Evolutionary conservation across 2,888 invertebrate species (phyloP).

Genomic region (Protodeltote pygarga): DNA sequence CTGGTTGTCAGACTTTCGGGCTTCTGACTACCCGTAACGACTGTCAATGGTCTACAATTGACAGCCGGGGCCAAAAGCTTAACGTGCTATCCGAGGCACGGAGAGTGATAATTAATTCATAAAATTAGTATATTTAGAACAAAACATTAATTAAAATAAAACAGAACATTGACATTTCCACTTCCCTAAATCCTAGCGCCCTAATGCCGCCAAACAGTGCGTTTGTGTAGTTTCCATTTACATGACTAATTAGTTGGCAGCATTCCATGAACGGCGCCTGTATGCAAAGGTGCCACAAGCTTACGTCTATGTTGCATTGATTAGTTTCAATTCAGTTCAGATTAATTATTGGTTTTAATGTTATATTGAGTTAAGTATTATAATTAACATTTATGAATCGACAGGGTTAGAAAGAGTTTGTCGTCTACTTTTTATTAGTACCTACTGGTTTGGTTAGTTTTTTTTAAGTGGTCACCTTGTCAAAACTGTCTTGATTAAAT

Average conservation of each 20-base stretch:
- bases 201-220: conserved; percentile 54
- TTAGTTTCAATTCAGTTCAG: conserved; percentile 29
- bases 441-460: too few species aligned
- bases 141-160: conserved; percentile 2
- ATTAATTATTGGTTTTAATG: conserved; percentile 17
- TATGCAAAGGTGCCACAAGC: conserved; percentile 28
- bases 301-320: conserved; percentile 35
- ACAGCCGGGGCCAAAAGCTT: too few species aligned
- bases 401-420: not conserved
- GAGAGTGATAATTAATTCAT: too few species aligned
- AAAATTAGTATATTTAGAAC: too few species aligned
- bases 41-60: too few species aligned
- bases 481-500: too few species aligned
- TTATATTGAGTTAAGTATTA: not conserved
- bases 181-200: conserved; percentile 7
- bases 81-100: too few species aligned
- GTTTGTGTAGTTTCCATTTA: conserved; percentile 69
- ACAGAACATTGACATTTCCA: conserved; percentile 5
- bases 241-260: conserved; percentile 75
- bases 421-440: too few species aligned
- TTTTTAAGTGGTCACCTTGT: too few species aligned
- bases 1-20: too few species aligned
- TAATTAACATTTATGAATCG: not conserved
- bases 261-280: conserved; percentile 32
- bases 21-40: too few species aligned